These are phyloP conservation scores for Montipora efflorescens DNA, from an alignment of 64 coral and sea anemone genomes.

Conservation along the genomic window DNA sequence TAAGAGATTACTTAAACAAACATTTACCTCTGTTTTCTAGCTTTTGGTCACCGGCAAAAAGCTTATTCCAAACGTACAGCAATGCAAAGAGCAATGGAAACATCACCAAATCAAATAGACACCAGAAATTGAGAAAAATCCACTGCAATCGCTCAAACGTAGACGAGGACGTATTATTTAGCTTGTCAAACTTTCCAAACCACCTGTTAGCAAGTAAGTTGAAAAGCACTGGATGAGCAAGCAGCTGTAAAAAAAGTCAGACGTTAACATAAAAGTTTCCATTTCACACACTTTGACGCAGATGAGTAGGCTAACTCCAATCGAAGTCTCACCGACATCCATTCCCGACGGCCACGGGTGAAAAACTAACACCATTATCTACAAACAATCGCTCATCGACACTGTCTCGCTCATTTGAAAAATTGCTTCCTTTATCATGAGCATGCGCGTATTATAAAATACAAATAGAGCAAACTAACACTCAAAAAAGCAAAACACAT, in stretches of 20 bases:
- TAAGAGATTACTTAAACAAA: background rate
- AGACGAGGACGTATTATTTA: background rate
- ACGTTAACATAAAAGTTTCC: background rate
- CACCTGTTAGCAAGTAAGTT: conserved; percentile 50
- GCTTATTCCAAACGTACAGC: background rate
- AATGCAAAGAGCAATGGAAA: conserved; percentile 41
- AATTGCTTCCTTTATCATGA: too few relatives aligned
- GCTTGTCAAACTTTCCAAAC: conserved; percentile 25
- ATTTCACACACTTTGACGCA: too few relatives aligned
- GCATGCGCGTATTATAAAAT: too few relatives aligned
- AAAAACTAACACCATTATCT: too few relatives aligned
- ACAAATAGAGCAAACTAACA: too few relatives aligned
- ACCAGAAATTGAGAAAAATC: conserved; percentile 39
- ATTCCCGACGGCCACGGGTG: too few relatives aligned
- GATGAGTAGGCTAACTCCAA: too few relatives aligned
- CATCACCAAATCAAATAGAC: conserved; percentile 34
- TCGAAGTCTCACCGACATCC: too few relatives aligned
- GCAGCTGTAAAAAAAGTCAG: conserved; percentile 23
- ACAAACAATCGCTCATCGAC: too few relatives aligned
- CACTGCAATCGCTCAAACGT: background rate
- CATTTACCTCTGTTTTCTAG: background rate
- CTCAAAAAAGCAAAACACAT: background rate
- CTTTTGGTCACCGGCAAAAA: background rate
- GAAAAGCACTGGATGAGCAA: conserved; percentile 60
- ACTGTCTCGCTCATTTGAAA: too few relatives aligned